Conservation (phyloP, 1,140 invertebrate species). For the Drosophila teissieri region DNA sequence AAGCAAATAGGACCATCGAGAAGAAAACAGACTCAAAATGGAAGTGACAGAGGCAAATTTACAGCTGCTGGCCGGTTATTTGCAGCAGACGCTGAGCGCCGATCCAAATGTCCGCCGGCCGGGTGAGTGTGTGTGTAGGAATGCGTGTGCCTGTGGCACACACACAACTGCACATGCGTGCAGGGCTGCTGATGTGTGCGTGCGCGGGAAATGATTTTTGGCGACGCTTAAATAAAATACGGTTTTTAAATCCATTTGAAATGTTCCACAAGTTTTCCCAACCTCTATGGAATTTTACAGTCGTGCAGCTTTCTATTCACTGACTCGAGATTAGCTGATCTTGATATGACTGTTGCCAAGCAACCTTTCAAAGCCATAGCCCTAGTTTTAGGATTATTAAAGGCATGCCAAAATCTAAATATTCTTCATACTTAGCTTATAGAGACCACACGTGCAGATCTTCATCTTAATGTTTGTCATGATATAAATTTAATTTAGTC, state of each 20-base stretch:
- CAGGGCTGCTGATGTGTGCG: constrained; percentile 10
- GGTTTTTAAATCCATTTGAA: constrained; percentile 5
- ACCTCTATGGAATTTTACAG: background rate
- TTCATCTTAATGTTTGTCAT: no score
- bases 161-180: constrained; percentile 41
- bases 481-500: no score
- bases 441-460: no score
- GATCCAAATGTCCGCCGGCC: constrained; percentile 92
- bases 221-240: constrained; percentile 7
- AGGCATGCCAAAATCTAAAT: no score
- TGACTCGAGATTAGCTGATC: background rate
- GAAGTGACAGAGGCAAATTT: constrained; percentile 94
- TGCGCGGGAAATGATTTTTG: constrained; percentile 63
- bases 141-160: constrained; percentile 13
- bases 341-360: background rate
- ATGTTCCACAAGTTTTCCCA: background rate
- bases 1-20: background rate
- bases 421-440: no score
- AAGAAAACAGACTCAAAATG: constrained; percentile 86
- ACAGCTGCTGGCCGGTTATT: constrained; percentile 91
- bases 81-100: constrained; percentile 95
- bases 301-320: no score
- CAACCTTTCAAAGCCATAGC: background rate
- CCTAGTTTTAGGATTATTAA: background rate
- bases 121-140: constrained; percentile 86